These are phyloP conservation scores for Grus americana DNA, from an alignment of 2,113 vertebrate genomes.

Conservation along the genomic window DNA sequence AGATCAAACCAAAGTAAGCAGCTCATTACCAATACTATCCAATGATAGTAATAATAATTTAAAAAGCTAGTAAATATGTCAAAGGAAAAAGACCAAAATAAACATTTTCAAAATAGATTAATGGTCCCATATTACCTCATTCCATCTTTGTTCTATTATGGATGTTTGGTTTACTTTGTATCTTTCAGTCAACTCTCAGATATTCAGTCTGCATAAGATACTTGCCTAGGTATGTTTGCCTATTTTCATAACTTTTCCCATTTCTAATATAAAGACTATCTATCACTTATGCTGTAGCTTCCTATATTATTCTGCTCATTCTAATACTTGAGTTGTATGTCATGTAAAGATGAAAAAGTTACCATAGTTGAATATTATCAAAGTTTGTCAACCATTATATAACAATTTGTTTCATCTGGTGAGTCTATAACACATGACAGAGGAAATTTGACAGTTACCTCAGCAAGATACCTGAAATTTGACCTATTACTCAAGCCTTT, in stretches of 20 bases:
- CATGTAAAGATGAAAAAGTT: neutral
- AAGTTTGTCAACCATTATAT: neutral
- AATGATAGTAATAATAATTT: neutral
- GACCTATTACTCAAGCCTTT: neutral
- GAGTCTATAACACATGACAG: neutral
- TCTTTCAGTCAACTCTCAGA: neutral
- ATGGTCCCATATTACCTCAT: neutral
- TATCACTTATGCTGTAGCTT: neutral
- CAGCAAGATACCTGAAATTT: neutral
- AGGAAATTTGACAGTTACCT: neutral
- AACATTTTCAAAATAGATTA: slow-evolving; percentile 64
- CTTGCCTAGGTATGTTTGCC: no score
- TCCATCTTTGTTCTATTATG: neutral
- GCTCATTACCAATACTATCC: slow-evolving; percentile 2
- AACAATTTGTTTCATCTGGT: neutral
- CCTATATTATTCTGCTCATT: neutral
- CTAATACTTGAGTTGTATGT: neutral
- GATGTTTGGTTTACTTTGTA: slow-evolving; percentile 27
- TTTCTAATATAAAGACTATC: neutral
- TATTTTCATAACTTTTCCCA: neutral
- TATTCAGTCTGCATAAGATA: neutral
- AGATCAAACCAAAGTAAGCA: neutral
- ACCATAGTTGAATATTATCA: neutral
- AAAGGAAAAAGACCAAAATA: slow-evolving; percentile 38
- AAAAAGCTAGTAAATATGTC: slow-evolving; percentile 26